These are phyloP conservation scores for Zoanthus solanderi DNA, from an alignment of 92 coral and sea anemone genomes.

Conservation along the genomic window DNA sequence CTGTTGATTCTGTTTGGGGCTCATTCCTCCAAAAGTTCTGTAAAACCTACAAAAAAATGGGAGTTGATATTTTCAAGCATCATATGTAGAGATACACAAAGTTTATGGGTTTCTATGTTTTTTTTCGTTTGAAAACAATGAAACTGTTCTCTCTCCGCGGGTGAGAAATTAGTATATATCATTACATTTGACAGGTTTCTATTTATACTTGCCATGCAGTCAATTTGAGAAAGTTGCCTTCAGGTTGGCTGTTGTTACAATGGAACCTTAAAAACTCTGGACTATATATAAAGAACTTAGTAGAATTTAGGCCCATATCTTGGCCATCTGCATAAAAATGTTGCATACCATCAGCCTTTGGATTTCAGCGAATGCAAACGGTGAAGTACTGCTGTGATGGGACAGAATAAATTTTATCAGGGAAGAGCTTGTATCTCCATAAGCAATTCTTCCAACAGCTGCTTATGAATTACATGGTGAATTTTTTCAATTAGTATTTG, in stretches of 20 bases:
- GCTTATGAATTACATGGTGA: background rate
- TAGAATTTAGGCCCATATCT: background rate
- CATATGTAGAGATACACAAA: background rate
- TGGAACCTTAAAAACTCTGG: slow-evolving; percentile 1
- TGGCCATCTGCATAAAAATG: slow-evolving; percentile 21
- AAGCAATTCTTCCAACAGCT: slow-evolving; percentile 13
- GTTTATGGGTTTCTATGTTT: background rate
- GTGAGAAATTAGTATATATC: background rate
- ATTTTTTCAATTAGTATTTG: background rate
- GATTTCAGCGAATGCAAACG: background rate
- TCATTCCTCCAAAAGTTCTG: background rate
- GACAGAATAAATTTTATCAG: background rate
- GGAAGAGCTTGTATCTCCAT: slow-evolving; percentile 5
- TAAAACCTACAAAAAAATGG: background rate
- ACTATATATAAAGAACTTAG: background rate
- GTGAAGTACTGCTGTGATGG: background rate
- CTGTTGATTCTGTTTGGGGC: background rate
- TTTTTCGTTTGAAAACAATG: background rate
- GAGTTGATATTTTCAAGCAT: background rate
- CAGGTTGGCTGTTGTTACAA: background rate
- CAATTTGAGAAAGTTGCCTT: slow-evolving; percentile 24
- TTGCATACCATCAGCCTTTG: slow-evolving; percentile 7
- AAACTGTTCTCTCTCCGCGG: background rate
- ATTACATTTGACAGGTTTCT: slow-evolving; percentile 26
- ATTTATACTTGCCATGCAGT: slow-evolving; percentile 17